Conservation (phyloP, 2,797 vertebrate species). For the Lacerta bilineata region DNA sequence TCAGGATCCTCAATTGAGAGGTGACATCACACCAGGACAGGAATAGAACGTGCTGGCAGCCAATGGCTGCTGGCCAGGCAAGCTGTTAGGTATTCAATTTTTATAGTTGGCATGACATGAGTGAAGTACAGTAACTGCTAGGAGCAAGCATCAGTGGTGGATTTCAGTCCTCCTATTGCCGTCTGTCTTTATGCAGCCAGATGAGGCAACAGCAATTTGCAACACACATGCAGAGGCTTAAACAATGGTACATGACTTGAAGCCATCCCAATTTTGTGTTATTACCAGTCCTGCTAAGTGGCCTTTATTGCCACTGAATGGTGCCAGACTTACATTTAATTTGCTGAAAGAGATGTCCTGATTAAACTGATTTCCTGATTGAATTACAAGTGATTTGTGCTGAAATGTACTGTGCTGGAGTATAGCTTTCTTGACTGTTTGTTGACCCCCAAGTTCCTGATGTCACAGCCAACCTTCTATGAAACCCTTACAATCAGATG, state of each 20-base stretch:
- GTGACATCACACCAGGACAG: neutral
- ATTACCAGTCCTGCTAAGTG: conserved; percentile 60
- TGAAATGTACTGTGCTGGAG: conserved; percentile 52
- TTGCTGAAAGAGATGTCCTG: conserved; percentile 57
- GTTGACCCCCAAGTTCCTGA: conserved; percentile 19
- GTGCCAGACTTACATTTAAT: conserved; percentile 71
- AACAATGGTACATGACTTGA: conserved; percentile 55
- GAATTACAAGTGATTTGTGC: conserved; percentile 58
- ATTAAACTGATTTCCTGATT: conserved; percentile 66
- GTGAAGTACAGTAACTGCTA: fast-evolving
- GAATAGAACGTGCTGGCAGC: neutral
- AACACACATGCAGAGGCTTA: conserved; percentile 15
- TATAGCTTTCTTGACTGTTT: conserved; percentile 53
- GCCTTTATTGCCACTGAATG: conserved; percentile 65
- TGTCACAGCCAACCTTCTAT: neutral
- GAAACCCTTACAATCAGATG: conserved; percentile 11
- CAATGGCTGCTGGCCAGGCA: conserved; percentile 5
- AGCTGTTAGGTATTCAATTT: conserved; percentile 11
- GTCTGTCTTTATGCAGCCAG: conserved; percentile 36
- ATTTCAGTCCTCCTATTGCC: conserved; percentile 44
- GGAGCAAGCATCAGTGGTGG: conserved; percentile 38
- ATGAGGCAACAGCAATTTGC: conserved; percentile 19
- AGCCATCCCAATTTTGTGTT: conserved; percentile 68
- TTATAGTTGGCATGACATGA: neutral
- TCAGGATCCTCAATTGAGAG: neutral